Evolutionary conservation across 2,888 invertebrate species (phyloP).

Genomic region (Hirtodrosophila cameraria): DNA sequence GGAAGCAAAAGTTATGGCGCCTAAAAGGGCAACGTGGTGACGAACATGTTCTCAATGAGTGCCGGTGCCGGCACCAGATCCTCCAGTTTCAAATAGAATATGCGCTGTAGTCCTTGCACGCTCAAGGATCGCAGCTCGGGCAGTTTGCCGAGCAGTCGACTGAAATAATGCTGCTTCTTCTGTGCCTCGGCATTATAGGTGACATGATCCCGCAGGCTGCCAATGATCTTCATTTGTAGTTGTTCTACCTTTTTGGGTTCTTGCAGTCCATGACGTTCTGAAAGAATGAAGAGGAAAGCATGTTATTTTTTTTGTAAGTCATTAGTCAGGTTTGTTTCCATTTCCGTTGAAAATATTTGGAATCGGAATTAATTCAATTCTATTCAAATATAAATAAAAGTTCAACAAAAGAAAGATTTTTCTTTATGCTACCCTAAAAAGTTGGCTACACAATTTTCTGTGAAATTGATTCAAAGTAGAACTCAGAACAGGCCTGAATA

Average conservation of each 20-base stretch:
- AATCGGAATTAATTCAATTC: too few species aligned
- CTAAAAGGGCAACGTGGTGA: constrained; percentile 96
- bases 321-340: too few species aligned
- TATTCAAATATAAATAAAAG: too few species aligned
- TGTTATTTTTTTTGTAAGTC: too few species aligned
- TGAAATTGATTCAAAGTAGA: too few species aligned
- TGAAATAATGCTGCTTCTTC: constrained; percentile 96
- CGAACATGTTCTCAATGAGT: constrained; percentile 97
- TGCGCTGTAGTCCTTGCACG: constrained; percentile 96
- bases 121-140: constrained; percentile 96
- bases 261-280: constrained; percentile 96
- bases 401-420: too few species aligned
- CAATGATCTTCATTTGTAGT: constrained; percentile 98
- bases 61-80: constrained; percentile 96
- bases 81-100: constrained; percentile 96
- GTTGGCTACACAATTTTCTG: too few species aligned
- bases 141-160: constrained; percentile 94
- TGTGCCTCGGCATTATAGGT: constrained; percentile 95
- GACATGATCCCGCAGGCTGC: constrained; percentile 97
- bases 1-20: constrained; percentile 55
- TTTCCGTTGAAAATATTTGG: too few species aligned
- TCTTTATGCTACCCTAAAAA: too few species aligned
- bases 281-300: not conserved
- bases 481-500: too few species aligned
- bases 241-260: constrained; percentile 97